Base-by-base conservation (phyloP, 2,797 vertebrate species). In the Agapornis canus region DNA sequence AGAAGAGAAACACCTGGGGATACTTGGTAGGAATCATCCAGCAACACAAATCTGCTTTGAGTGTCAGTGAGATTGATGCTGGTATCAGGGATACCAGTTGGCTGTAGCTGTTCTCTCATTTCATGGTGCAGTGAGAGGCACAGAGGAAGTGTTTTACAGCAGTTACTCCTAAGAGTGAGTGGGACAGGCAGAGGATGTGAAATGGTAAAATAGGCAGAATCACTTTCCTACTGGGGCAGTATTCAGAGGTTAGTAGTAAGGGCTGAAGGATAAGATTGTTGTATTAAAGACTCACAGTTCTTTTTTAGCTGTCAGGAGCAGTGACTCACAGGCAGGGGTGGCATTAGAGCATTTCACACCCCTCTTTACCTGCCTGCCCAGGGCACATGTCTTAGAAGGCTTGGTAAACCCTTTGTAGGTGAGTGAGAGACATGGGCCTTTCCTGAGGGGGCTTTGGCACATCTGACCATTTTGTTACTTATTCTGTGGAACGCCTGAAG, bases 1-100 rank as follows among this genome's bases (percentile, higher is more conserved):
- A 39, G 98, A 98, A 56, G 97, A 97, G 54, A 90, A 95, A 5
- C 97, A 98, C 92, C 97, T 98, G 56, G 98, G 98, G 77, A 98
- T 98, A 81, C 95, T 98, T 1, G 98, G 98, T 98, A 85, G 97
- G 95, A 71, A 68, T 57, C 59, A 14, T 26, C n/a, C 31, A 73
- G 57, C 32, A 61, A 3, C 14, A 47, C 63, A 70, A 72, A 64
- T 40, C 12, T 21, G 72, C 63, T 84, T 35, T 31, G 29, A 19
- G 27, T n/a, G 37, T 37, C 29, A 26, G 29, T 45, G 40, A 13
- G 59, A 69, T 39, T 4, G 5, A 19, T 59, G 47, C 32, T n/a
- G 47, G 4, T 76, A 59, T 13, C 2, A 4, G 56, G 32, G 47
- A 43, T 69, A 14, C 29, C 8, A 1, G 29, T 20, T 1, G 5